Evolutionary conservation across 2,113 vertebrate genomes (phyloP).

Genomic region (Hypocryptadius cinnamomeus): DNA sequence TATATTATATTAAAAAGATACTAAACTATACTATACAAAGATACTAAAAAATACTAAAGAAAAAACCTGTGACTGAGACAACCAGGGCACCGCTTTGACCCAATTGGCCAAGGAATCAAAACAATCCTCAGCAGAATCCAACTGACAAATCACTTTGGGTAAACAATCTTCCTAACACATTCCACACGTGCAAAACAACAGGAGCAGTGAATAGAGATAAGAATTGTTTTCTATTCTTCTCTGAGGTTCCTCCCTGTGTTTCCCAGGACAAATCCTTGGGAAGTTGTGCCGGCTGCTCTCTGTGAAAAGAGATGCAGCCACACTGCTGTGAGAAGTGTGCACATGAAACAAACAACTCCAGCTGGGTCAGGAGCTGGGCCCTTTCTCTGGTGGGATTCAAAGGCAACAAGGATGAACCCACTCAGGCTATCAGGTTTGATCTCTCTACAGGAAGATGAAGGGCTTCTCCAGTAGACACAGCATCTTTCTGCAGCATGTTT

Average conservation of each 20-base stretch:
- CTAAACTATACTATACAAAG: background rate
- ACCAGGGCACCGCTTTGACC: background rate
- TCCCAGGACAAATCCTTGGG: background rate
- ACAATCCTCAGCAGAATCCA: background rate
- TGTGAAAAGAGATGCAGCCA: background rate
- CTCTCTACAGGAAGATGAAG: background rate
- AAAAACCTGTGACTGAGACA: background rate
- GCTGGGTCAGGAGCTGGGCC: background rate
- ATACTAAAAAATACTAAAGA: background rate
- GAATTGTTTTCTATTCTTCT: background rate
- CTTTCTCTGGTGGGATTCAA: background rate
- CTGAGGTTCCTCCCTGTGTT: background rate
- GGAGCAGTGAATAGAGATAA: background rate
- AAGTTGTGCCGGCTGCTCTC: background rate
- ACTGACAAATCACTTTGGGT: background rate
- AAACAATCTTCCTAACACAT: background rate
- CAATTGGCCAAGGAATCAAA: background rate
- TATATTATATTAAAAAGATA: background rate
- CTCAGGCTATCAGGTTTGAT: background rate
- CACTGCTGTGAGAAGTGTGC: background rate
- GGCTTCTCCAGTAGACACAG: background rate
- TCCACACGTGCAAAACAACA: background rate
- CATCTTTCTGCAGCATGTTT: background rate
- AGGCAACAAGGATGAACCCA: background rate
- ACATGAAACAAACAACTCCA: background rate